Evolutionary conservation across 2,113 vertebrate species (phyloP), one percentile per base, ranked within the genome.

Genomic region (Hemichromis elongatus): DNA sequence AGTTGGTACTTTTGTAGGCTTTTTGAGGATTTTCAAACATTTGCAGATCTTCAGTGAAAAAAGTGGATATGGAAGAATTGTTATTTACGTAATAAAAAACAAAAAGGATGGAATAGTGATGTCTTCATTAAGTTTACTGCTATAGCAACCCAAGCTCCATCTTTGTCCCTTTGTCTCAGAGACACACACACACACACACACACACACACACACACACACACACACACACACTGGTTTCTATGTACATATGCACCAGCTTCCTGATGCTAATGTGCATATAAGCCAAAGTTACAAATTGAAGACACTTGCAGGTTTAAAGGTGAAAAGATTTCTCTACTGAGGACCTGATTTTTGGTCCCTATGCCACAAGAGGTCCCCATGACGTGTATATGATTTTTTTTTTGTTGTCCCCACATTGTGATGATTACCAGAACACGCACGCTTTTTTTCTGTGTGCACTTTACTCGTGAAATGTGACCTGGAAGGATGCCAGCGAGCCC

Each of bases 381-480:
- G 68, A 75, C 4, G 9, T 73, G 42, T 73, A 73, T 73, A 73
- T 19, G 4, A 19, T 75, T 50, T 50, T 50, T 50, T 16, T 19
- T 73, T 68, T 68, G 30, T 47, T 47, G 42, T 75, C 68, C 2
- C 16, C 68, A 50, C 68, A 50, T 26, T 50, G 6, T 3, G 68
- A 75, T 30, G 16, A 75, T 50, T 75, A 50, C 9, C 42, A 75
- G 42, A 59, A 92, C 59, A 85, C 26, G 63, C 83, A 59, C 33
- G 73, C 42, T 54, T 33, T 87, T 83, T 89, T 93, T 86, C 86
- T 77, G 85, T 88, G 86, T 55, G 66, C 73, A 81, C 66, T 93
- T 93, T 93, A 93, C 96, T 97, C 94, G 94, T 97, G 96, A 97
- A 96, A 97, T 96, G 94, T 95, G 94, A 96, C 94, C 94, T 94